Conservation (phyloP, 2,797 vertebrate species). For the Toxotes lorentzi region DNA sequence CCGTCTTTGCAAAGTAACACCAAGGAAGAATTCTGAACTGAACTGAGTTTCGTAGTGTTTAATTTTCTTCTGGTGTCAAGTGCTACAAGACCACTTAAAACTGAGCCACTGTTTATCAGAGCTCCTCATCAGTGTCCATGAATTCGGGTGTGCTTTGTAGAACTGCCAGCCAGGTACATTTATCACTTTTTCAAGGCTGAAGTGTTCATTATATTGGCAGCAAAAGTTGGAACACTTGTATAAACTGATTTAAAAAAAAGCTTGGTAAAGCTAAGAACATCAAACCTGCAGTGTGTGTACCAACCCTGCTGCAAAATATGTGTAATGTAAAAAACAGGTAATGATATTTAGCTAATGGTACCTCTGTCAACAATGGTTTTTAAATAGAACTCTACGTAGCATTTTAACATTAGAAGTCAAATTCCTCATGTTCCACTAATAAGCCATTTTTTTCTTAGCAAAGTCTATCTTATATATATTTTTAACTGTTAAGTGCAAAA, state of each 20-base stretch:
- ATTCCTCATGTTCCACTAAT: background rate
- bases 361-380: background rate
- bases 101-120: background rate
- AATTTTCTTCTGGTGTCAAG: conserved; percentile 4
- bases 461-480: background rate
- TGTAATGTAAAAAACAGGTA: background rate
- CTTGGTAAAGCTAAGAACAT: background rate
- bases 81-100: conserved; percentile 9
- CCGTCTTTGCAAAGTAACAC: conserved; percentile 20
- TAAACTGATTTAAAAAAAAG: background rate
- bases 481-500: background rate
- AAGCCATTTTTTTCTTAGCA: background rate
- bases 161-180: background rate
- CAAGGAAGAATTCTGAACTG: conserved; percentile 23
- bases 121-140: background rate
- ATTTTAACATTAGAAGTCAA: background rate
- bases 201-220: conserved; percentile 13
- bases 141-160: background rate
- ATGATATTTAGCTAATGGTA: background rate
- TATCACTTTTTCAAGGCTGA: background rate
- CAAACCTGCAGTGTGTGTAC: background rate
- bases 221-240: background rate
- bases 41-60: conserved; percentile 14
- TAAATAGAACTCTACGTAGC: background rate
- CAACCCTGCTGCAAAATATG: background rate